Base-by-base conservation (phyloP, 1,140 invertebrate species). In the Lucilia cuprina region DNA sequence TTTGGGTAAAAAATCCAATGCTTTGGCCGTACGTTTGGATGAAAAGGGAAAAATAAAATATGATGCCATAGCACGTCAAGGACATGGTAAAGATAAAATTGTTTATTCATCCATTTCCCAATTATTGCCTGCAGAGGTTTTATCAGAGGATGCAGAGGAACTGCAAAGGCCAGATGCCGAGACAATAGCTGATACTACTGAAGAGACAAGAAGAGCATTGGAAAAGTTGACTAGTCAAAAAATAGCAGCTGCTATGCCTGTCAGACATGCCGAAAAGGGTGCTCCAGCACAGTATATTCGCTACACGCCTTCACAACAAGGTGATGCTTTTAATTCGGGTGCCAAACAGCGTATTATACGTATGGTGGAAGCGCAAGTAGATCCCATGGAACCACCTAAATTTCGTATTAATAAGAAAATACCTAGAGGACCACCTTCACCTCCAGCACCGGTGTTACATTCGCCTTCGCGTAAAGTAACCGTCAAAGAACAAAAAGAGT, bases 401-500 rank as follows among this genome's bases (percentile, higher is more conserved):
- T 99, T 99, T 92, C 98, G 98, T 92, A 97, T 98, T 74, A 98
- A 97, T 90, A 96, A 97, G 88, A 98, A 98, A 92, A 99, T 99
- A 86, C 99, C 99, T 0, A 93, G 98, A 86, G 98, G 98, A 0
- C 98, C 99, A 14, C 99, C 99, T 0, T 99, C 98, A 7, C 99
- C 99, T 0, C 99, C 99, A 21, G 98, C 99, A 2, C 94, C 94
- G 2, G 90, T 91, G 9, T 83, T 99, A 92, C 99, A 99, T 92
- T 99, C 98, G 0, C 99, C 99, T 0, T 98, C 99, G 0, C 94
- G 99, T 84, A 97, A 99, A 91, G 97, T 99, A 0, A 99, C 98
- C 7, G 98, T 98, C 0, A 99, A 99, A 91, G 99, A 99, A 91
- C 99, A 99, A 90, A 96, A 99, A 86, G 98, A 99, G 92, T 99